Conservation (phyloP, 2,113 vertebrate genomes). For the Noturus placidus region DNA sequence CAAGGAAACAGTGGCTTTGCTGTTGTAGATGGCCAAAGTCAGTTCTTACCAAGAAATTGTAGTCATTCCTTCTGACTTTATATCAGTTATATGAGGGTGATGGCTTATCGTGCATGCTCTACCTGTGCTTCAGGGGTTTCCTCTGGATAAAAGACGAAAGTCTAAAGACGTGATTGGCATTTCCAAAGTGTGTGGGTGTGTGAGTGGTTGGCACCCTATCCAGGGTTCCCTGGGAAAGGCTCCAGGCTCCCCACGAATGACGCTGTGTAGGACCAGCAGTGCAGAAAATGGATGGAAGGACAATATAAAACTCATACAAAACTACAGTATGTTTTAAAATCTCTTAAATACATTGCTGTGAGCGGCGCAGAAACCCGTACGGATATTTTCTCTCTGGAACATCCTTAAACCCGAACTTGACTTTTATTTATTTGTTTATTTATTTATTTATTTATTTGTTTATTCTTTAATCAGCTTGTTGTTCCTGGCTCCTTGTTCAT, state of each 20-base stretch:
- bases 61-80: not conserved
- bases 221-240: no score
- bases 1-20: not conserved
- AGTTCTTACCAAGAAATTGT: not conserved
- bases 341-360: not conserved
- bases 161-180: no score
- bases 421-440: not conserved
- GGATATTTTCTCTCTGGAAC: not conserved
- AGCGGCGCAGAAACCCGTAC: not conserved
- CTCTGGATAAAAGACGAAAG: no score
- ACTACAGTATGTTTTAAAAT: not conserved
- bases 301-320: not conserved
- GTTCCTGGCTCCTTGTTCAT: conserved; percentile 11
- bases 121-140: no score
- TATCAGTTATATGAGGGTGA: no score
- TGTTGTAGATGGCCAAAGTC: not conserved
- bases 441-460: not conserved
- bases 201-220: no score
- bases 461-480: not conserved
- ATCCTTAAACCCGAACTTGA: not conserved
- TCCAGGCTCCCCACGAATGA: no score
- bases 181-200: no score
- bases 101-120: no score
- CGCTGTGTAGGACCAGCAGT: no score
- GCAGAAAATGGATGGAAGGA: no score